Conservation (phyloP, 2,113 vertebrate species). For the Channa argus region DNA sequence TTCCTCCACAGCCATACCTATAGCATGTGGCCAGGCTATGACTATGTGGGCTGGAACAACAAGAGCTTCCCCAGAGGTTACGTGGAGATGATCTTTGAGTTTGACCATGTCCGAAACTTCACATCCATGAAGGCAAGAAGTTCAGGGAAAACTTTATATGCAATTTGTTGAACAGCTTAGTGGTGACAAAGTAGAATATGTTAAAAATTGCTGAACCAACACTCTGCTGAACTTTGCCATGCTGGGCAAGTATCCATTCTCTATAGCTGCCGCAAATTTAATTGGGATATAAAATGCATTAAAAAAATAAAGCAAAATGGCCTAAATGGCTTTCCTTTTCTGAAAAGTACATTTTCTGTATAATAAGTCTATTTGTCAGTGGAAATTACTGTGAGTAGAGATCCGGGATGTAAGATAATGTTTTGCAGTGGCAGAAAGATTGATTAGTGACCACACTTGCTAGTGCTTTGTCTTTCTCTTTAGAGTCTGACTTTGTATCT, state of each 20-base stretch:
- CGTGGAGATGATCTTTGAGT: slow-evolving; percentile 94
- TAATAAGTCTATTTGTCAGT: slow-evolving; percentile 32
- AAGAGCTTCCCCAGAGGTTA: slow-evolving; percentile 87
- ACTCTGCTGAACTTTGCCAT: neutral
- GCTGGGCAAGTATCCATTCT: slow-evolving; percentile 5
- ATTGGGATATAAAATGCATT: neutral
- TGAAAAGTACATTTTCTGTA: slow-evolving; percentile 16
- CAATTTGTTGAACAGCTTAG: neutral
- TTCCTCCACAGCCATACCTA: slow-evolving; percentile 94
- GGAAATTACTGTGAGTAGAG: slow-evolving; percentile 4
- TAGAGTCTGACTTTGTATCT: neutral
- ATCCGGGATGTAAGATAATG: slow-evolving; percentile 8
- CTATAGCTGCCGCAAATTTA: slow-evolving; percentile 10
- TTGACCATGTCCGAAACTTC: slow-evolving; percentile 94
- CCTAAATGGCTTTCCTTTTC: neutral
- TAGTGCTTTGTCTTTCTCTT: neutral
- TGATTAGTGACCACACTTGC: slow-evolving; percentile 28
- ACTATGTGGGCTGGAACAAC: slow-evolving; percentile 96
- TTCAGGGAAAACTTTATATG: neutral
- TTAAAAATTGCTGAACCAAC: slow-evolving; percentile 20
- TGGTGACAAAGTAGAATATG: neutral
- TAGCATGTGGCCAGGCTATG: slow-evolving; percentile 93
- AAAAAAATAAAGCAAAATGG: slow-evolving; percentile 6
- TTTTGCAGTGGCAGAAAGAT: slow-evolving; percentile 13
- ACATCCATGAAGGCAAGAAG: slow-evolving; percentile 93